Conservation (phyloP, 2,888 invertebrate genomes). For the Lepas anatifera region DNA sequence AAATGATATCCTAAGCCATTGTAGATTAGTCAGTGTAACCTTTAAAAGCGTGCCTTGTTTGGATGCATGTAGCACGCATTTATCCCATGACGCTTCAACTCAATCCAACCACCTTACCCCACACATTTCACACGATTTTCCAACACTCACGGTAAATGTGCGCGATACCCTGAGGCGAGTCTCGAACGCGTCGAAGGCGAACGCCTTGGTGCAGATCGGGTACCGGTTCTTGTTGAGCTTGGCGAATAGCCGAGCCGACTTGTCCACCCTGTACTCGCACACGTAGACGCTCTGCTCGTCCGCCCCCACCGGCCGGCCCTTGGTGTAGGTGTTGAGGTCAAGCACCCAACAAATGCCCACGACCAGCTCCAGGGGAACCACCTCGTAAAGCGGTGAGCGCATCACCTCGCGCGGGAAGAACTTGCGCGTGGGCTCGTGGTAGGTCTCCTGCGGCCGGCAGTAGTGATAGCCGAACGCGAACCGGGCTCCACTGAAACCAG, state of each 20-base stretch:
- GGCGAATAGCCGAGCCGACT: constrained; percentile 72
- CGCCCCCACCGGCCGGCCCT: constrained; percentile 52
- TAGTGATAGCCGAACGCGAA: constrained; percentile 96
- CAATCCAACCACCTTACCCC: too few relatives aligned
- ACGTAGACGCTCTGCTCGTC: constrained; percentile 84
- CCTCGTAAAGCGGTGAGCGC: constrained; percentile 89
- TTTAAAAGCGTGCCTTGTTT: too few relatives aligned
- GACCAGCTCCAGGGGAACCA: constrained; percentile 83
- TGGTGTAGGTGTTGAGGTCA: constrained; percentile 83
- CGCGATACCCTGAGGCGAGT: constrained; percentile 67
- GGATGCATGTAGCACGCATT: too few relatives aligned
- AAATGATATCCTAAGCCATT: too few relatives aligned
- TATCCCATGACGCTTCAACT: too few relatives aligned
- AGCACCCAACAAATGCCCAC: constrained; percentile 95
- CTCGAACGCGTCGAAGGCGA: constrained; percentile 84
- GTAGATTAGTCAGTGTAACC: too few relatives aligned
- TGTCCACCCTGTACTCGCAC: constrained; percentile 91
- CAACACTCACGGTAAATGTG: constrained; percentile 71
- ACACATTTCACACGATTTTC: too few relatives aligned
- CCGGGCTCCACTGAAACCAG: constrained; percentile 64
- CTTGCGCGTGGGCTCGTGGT: constrained; percentile 85
- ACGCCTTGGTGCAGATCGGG: constrained; percentile 80
- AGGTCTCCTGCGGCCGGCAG: constrained; percentile 90
- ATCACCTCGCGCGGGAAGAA: constrained; percentile 85
- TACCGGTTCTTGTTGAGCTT: constrained; percentile 62